These are phyloP conservation scores for Scomber scombrus DNA, from an alignment of 2,113 vertebrate species.

Conservation along the genomic window DNA sequence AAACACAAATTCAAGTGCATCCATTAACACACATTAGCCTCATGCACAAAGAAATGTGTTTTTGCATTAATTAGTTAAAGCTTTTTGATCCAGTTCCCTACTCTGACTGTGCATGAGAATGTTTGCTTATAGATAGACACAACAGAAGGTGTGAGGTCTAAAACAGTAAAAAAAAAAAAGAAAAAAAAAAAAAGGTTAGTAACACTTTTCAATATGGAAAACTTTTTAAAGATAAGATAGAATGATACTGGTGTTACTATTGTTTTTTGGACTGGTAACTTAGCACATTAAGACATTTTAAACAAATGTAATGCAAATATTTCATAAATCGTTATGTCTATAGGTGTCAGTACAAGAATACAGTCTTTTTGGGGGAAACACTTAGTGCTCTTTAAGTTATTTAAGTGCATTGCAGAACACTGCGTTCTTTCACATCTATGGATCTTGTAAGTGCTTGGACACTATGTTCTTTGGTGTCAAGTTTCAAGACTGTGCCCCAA, in stretches of 20 bases:
- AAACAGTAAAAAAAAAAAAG: too few relatives aligned
- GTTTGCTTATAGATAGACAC: too few relatives aligned
- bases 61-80: too few relatives aligned
- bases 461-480: constrained; percentile 55
- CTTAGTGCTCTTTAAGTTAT: neutral
- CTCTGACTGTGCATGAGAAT: too few relatives aligned
- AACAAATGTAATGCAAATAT: neutral
- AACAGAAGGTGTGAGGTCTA: too few relatives aligned
- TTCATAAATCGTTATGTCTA: neutral
- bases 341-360: neutral
- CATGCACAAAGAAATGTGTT: too few relatives aligned
- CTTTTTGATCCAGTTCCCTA: too few relatives aligned
- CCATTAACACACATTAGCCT: too few relatives aligned
- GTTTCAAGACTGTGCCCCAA: constrained; percentile 49
- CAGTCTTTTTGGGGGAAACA: neutral
- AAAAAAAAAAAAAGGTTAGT: too few relatives aligned
- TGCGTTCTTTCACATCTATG: constrained; percentile 41
- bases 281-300: neutral
- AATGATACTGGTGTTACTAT: neutral
- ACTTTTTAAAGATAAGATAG: too few relatives aligned
- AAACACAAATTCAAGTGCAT: too few relatives aligned
- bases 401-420: constrained; percentile 33
- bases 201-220: too few relatives aligned
- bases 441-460: constrained; percentile 46
- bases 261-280: neutral